These are phyloP conservation scores for Oxycera nigricornis DNA, from an alignment of 2,888 invertebrate genomes.

Conservation along the genomic window DNA sequence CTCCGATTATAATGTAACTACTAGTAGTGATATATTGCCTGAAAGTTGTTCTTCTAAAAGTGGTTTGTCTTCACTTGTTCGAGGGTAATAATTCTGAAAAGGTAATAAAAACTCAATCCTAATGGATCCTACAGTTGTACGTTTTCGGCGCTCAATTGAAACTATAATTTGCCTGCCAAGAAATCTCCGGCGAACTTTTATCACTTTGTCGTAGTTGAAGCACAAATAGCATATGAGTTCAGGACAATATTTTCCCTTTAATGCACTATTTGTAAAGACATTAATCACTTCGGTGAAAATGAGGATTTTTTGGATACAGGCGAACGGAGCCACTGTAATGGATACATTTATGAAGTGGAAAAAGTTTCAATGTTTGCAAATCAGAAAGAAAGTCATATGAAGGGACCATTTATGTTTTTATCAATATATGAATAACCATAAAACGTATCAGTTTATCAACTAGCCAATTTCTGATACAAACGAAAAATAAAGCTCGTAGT, in stretches of 20 bases:
- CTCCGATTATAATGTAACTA: slow-evolving; percentile 9
- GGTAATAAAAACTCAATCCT: slow-evolving; percentile 42
- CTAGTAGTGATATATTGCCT: neutral
- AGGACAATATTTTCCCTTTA: neutral
- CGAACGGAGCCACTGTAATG: too few species aligned
- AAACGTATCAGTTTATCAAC: too few species aligned
- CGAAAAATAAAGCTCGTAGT: too few species aligned
- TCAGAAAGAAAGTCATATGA: too few species aligned
- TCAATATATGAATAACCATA: too few species aligned
- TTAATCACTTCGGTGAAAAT: too few species aligned
- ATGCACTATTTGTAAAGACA: neutral
- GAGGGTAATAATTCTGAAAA: slow-evolving; percentile 12
- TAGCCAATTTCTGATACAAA: too few species aligned
- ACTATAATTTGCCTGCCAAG: slow-evolving; percentile 39
- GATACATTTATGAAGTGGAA: too few species aligned
- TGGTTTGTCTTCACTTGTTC: neutral
- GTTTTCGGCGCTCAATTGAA: slow-evolving; percentile 36
- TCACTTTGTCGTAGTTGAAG: slow-evolving; percentile 11
- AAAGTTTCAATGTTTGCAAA: too few species aligned
- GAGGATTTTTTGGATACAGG: too few species aligned
- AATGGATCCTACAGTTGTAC: slow-evolving; percentile 35
- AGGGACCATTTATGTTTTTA: too few species aligned
- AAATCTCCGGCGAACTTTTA: slow-evolving; percentile 41
- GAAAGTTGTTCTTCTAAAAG: neutral
- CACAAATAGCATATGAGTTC: neutral